phyloP scores from a whole-genome alignment of 2,113 vertebrate species.

The Ceyx melanurus region DNA sequence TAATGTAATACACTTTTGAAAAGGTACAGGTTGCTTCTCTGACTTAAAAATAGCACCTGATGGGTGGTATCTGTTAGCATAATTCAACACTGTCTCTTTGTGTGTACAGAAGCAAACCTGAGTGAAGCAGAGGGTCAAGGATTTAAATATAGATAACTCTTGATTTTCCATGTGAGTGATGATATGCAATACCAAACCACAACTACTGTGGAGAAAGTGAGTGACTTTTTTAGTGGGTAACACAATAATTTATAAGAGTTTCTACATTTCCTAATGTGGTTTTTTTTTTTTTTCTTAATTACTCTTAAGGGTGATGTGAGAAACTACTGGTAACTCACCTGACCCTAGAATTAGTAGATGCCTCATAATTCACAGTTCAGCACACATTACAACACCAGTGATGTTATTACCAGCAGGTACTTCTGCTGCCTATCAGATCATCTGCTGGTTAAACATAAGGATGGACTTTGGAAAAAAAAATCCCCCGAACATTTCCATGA shows the following conservation, averaged over 20 bases:
- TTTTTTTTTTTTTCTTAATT: not conserved
- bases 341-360: not conserved
- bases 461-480: not conserved
- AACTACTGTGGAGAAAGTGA: not conserved
- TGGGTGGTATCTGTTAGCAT: not conserved
- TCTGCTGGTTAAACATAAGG: not conserved
- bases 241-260: not conserved
- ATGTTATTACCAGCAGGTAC: not conserved
- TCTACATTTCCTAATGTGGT: rapidly evolving
- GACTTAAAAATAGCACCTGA: too few relatives aligned
- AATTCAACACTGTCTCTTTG: not conserved
- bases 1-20: not conserved
- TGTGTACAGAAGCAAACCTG: not conserved
- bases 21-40: not conserved
- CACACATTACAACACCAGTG: rapidly evolving
- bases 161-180: not conserved
- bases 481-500: not conserved
- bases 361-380: not conserved
- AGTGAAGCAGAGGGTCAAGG: not conserved
- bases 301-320: not conserved
- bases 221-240: not conserved
- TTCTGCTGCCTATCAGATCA: not conserved
- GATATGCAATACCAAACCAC: not conserved
- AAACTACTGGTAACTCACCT: not conserved
- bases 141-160: not conserved